Evolutionary conservation across 2,888 invertebrate genomes (phyloP).

Genomic region (Protula sp.): DNA sequence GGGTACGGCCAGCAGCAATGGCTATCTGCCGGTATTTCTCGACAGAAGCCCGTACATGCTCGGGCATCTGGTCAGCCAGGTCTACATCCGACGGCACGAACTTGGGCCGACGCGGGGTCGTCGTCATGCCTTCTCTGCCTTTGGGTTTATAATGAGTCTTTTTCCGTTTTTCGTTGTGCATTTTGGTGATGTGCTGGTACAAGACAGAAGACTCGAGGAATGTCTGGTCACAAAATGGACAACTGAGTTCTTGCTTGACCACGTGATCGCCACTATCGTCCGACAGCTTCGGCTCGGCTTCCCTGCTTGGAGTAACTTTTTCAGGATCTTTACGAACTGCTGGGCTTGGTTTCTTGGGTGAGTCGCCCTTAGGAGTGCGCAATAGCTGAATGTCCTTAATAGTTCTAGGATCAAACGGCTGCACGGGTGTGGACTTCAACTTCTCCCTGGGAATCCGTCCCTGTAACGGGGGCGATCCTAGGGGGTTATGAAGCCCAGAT

Average conservation of each 20-base stretch:
- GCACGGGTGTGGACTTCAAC: background rate
- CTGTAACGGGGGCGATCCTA: background rate
- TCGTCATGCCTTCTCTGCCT: constrained; percentile 25
- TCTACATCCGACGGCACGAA: background rate
- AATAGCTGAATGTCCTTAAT: no score
- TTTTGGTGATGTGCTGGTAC: constrained; percentile 20
- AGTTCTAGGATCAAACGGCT: no score
- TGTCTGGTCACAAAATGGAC: constrained; percentile 20
- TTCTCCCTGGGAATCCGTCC: constrained; percentile 1
- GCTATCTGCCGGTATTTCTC: background rate
- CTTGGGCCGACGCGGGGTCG: constrained; percentile 4
- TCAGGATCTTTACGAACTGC: background rate
- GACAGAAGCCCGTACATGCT: background rate
- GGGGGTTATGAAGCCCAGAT: background rate
- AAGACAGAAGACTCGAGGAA: constrained; percentile 23
- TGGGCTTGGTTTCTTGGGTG: background rate
- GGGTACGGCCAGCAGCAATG: no score
- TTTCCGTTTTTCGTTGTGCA: constrained; percentile 10
- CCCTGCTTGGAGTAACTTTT: background rate
- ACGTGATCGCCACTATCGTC: no score
- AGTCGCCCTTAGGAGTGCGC: background rate
- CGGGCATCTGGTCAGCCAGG: background rate
- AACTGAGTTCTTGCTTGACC: constrained; percentile 10
- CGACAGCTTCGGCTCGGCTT: no score
- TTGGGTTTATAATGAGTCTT: constrained; percentile 14